phyloP scores from a whole-genome alignment of 2,888 invertebrate species.

The Caenorhabditis japonica region DNA sequence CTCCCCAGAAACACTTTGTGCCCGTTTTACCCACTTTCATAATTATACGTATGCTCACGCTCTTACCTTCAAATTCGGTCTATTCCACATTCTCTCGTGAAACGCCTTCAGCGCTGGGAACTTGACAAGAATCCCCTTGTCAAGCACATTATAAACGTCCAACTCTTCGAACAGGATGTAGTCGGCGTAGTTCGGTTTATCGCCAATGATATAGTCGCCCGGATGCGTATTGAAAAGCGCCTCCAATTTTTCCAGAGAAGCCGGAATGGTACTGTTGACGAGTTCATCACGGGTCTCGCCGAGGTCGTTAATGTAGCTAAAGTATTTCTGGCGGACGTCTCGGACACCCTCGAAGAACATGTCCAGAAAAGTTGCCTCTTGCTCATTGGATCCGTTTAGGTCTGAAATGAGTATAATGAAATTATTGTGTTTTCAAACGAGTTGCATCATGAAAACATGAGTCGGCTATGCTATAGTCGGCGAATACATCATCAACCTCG shows the following conservation, averaged over 20 bases:
- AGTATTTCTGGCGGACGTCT: conserved; percentile 13
- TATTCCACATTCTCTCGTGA: conserved; percentile 26
- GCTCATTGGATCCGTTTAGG: conserved; percentile 27
- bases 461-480: too few species aligned
- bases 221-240: conserved; percentile 12
- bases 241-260: conserved; percentile 11
- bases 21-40: too few species aligned
- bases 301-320: conserved; percentile 4
- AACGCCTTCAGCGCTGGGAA: conserved; percentile 29
- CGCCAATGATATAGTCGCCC: conserved; percentile 23
- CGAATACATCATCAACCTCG: too few species aligned
- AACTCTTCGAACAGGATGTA: conserved; percentile 44
- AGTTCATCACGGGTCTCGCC: conserved; percentile 13
- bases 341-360: conserved; percentile 37
- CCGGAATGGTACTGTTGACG: conserved; percentile 22
- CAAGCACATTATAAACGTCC: conserved; percentile 22
- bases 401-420: conserved; percentile 15
- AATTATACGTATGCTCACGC: not conserved
- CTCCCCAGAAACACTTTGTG: too few species aligned
- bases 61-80: conserved; percentile 32
- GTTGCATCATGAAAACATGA: too few species aligned
- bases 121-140: conserved; percentile 7
- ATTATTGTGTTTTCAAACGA: too few species aligned
- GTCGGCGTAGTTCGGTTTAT: conserved; percentile 26
- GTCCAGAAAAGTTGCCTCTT: conserved; percentile 23